Conservation (phyloP, 53 echinoderm and acorn worm genomes). For the Paelopatides confundens region DNA sequence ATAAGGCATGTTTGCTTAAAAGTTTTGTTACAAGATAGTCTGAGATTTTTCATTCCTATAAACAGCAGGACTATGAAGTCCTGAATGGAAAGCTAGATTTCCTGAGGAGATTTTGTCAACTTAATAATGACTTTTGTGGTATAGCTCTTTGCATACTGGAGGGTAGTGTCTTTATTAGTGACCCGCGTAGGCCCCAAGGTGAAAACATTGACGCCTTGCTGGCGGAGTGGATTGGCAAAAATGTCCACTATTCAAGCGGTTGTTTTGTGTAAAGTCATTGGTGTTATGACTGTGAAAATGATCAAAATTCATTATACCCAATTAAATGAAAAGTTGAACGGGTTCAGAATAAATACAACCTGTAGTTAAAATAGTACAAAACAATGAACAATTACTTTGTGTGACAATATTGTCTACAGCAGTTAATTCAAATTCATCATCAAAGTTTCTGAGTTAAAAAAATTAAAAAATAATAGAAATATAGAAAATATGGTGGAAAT, state of each 20-base stretch:
- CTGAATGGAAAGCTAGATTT: conserved; percentile 11
- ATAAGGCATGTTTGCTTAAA: conserved; percentile 11
- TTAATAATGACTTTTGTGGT: conserved; percentile 45
- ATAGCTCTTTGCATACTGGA: conserved; percentile 24
- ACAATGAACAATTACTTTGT: no score
- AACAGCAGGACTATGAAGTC: neutral
- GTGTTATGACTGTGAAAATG: no score
- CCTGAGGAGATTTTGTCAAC: conserved; percentile 43
- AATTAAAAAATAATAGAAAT: no score
- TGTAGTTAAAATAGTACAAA: no score
- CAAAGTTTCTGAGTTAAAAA: no score
- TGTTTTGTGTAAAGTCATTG: neutral
- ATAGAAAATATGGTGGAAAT: no score
- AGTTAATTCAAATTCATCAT: no score
- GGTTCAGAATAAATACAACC: no score
- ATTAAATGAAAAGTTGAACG: no score
- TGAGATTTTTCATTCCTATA: neutral
- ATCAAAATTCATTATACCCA: no score
- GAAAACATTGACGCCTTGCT: conserved; percentile 17
- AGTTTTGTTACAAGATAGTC: conserved; percentile 7
- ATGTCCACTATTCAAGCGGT: conserved; percentile 2
- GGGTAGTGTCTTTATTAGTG: conserved; percentile 32
- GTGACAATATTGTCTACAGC: no score
- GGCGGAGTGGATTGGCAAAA: conserved; percentile 4
- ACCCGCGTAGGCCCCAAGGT: conserved; percentile 12